Conservation (phyloP, 1,140 invertebrate species). For the Metopolophium dirhodum region DNA sequence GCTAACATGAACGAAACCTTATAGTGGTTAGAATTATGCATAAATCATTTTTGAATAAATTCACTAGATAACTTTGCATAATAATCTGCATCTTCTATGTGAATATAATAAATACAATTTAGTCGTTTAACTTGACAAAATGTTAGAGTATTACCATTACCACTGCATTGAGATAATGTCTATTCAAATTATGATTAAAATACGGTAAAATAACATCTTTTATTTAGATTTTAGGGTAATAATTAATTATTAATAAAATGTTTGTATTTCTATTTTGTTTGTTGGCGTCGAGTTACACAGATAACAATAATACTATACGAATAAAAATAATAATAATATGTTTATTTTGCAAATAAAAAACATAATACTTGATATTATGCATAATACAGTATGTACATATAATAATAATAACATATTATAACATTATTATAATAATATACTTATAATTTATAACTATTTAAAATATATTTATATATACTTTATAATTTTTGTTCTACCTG, state of each 20-base stretch:
- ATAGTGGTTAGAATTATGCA: neutral
- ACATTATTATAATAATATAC: neutral
- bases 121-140: neutral
- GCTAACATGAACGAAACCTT: neutral
- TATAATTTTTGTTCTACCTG: neutral
- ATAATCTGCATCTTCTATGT: neutral
- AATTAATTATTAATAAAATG: neutral
- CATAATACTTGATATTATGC: neutral
- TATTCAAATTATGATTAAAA: neutral
- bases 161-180: neutral
- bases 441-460: neutral
- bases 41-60: constrained; percentile 30
- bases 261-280: neutral
- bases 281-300: too few relatives aligned
- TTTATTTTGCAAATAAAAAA: neutral
- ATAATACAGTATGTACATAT: neutral
- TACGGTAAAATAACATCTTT: neutral
- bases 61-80: neutral
- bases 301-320: neutral
- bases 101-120: neutral
- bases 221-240: neutral
- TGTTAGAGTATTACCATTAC: neutral
- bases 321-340: neutral
- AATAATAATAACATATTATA: too few relatives aligned
- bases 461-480: neutral